Percentiles rank a stretch among this genome's conserved stretches.
Conservation (phyloP, 2,113 vertebrate genomes). For the Piliocolobus tephrosceles region DNA sequence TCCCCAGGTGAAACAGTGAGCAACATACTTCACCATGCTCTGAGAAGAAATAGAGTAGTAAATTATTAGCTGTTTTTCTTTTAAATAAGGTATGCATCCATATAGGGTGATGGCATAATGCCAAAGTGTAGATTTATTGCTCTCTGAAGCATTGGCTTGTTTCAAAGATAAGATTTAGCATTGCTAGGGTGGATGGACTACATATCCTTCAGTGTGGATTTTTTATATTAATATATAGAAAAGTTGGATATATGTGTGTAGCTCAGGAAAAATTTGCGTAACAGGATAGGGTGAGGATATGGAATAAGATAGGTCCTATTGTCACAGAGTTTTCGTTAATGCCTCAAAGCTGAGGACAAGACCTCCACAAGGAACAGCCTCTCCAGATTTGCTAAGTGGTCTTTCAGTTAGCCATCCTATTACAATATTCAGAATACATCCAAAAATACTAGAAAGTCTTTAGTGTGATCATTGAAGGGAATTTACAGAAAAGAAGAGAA, state of each 20-base stretch:
- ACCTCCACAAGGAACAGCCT: not conserved
- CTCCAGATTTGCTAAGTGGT: not conserved
- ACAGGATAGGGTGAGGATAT: not conserved
- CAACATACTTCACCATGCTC: not conserved
- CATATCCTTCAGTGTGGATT: not conserved
- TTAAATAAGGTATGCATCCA: not conserved
- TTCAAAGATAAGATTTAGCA: slow-evolving; percentile 24
- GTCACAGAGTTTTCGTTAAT: not conserved
- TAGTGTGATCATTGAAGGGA: not conserved
- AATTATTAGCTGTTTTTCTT: not conserved
- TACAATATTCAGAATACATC: not conserved
- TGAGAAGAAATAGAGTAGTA: not conserved
- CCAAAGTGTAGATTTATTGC: not conserved
- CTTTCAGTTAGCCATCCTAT: not conserved
- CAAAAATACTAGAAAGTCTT: not conserved
- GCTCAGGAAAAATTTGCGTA: not conserved
- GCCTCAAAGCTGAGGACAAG: not conserved
- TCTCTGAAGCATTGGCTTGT: slow-evolving; percentile 17
- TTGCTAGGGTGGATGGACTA: not conserved
- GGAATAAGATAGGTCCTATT: not conserved
- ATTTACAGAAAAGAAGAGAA: slow-evolving; percentile 18
- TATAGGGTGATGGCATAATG: not conserved
- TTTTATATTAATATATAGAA: not conserved
- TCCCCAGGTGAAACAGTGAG: not conserved
- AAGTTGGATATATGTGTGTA: not conserved